These are phyloP conservation scores for Meta bourneti DNA, from an alignment of 2,888 invertebrate species.

Conservation along the genomic window DNA sequence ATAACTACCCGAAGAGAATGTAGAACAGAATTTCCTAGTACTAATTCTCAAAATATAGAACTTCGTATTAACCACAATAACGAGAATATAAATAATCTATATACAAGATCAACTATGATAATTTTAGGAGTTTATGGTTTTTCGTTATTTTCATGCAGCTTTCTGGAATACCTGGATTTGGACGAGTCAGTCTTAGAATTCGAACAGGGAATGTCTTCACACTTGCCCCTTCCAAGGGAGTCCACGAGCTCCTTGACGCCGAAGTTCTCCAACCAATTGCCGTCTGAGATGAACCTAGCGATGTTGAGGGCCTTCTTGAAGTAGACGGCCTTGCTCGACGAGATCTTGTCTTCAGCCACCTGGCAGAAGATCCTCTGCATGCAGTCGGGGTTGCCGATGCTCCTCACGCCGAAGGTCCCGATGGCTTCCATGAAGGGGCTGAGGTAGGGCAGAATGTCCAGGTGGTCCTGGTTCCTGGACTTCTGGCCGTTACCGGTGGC, in stretches of 20 bases:
- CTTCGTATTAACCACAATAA: background rate
- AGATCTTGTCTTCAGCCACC: slow-evolving; percentile 55
- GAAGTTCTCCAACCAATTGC: slow-evolving; percentile 59
- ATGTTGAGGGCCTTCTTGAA: slow-evolving; percentile 41
- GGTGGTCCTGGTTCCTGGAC: slow-evolving; percentile 6
- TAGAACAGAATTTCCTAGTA: too few relatives aligned
- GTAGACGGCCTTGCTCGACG: background rate
- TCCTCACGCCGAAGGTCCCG: slow-evolving; percentile 59
- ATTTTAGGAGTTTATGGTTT: background rate
- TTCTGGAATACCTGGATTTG: slow-evolving; percentile 54
- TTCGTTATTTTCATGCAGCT: slow-evolving; percentile 21
- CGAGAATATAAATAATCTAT: slow-evolving; percentile 40
- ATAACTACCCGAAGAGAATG: too few relatives aligned
- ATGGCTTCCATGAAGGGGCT: slow-evolving; percentile 60
- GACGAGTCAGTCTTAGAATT: background rate
- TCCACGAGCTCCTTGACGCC: slow-evolving; percentile 62
- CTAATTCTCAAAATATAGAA: too few relatives aligned
- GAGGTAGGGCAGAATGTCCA: slow-evolving; percentile 61
- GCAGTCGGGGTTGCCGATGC: slow-evolving; percentile 64
- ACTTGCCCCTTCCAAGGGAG: slow-evolving; percentile 59
- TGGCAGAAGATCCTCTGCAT: slow-evolving; percentile 73
- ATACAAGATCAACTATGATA: slow-evolving; percentile 25
- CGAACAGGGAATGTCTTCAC: slow-evolving; percentile 54
- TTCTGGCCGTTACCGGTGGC: slow-evolving; percentile 31
- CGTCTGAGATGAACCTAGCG: slow-evolving; percentile 42